These are phyloP conservation scores for Lagopus leucura DNA, from an alignment of 2,113 vertebrate species.

Conservation along the genomic window DNA sequence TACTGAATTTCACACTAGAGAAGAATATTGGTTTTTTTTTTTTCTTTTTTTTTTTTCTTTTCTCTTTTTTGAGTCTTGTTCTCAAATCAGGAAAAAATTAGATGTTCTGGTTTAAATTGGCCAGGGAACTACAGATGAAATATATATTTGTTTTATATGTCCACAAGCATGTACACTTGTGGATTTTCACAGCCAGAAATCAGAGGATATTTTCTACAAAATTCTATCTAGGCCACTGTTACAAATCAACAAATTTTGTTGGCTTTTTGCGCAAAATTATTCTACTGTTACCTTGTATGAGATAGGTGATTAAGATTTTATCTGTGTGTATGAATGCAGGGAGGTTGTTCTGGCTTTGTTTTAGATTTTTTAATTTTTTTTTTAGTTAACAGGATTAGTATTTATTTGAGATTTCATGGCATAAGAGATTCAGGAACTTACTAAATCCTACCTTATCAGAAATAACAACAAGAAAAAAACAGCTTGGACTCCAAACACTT, in stretches of 20 bases:
- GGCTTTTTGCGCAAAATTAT: background rate
- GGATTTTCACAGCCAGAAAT: background rate
- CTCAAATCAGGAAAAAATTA: background rate
- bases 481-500: background rate
- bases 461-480: background rate
- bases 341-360: background rate
- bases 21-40: background rate
- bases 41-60: background rate
- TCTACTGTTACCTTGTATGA: background rate
- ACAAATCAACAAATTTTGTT: background rate
- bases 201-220: background rate
- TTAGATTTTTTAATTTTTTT: background rate
- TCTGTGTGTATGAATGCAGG: background rate
- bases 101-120: background rate
- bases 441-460: background rate
- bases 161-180: background rate
- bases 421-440: background rate
- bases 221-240: background rate
- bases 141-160: background rate
- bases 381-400: background rate
- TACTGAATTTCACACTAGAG: background rate
- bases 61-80: background rate
- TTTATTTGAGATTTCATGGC: background rate
- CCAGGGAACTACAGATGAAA: background rate
- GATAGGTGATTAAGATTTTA: background rate